Conservation (phyloP, 2,888 invertebrate species). For the Nemapogon koenigi region DNA sequence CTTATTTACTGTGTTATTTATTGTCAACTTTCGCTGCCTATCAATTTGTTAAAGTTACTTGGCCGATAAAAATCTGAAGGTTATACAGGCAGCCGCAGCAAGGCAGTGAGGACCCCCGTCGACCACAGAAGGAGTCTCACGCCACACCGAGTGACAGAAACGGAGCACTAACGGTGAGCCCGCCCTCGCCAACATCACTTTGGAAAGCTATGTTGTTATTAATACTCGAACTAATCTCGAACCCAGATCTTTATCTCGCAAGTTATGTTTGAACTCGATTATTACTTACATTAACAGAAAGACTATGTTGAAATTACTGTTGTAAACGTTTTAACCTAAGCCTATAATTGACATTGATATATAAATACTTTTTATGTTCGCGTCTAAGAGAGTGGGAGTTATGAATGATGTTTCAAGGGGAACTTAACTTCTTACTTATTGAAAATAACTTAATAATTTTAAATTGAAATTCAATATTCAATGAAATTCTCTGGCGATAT, state of each 20-base stretch:
- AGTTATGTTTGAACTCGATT: slow-evolving; percentile 40
- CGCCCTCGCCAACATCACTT: slow-evolving; percentile 18
- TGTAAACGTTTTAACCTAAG: no score
- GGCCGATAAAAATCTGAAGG: slow-evolving; percentile 3
- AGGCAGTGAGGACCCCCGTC: slow-evolving; percentile 6
- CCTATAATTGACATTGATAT: no score
- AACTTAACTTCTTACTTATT: no score
- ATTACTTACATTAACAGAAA: slow-evolving; percentile 25
- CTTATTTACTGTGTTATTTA: no score
- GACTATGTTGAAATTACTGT: not conserved
- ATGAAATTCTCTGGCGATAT: no score
- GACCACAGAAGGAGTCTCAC: not conserved
- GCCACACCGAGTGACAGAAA: slow-evolving; percentile 7
- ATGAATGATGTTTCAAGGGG: no score
- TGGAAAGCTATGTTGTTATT: slow-evolving; percentile 21
- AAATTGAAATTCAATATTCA: no score
- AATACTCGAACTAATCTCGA: slow-evolving; percentile 26
- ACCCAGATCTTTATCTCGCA: slow-evolving; percentile 32
- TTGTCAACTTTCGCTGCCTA: no score
- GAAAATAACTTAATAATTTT: no score
- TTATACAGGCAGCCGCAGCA: slow-evolving; percentile 3
- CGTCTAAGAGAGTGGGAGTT: no score
- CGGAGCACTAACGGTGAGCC: slow-evolving; percentile 2
- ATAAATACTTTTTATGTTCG: no score
- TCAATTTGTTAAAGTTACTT: no score